Evolutionary conservation across 1,140 invertebrate genomes (phyloP).

Genomic region (Trinorchestia longiramus): DNA sequence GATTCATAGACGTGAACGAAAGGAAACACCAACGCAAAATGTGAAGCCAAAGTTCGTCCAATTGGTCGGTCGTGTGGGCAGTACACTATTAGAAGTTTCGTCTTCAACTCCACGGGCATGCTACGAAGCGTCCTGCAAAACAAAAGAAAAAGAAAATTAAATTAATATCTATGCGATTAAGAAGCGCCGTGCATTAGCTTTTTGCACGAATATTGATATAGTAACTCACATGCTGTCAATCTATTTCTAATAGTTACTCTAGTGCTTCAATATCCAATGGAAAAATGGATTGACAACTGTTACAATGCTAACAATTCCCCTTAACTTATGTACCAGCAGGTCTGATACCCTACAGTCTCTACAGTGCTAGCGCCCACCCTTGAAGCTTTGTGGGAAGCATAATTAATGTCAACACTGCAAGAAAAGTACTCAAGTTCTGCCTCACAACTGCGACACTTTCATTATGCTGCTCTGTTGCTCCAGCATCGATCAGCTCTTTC

Average conservation of each 20-base stretch:
- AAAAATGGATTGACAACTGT: too few relatives aligned
- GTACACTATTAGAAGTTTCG: neutral
- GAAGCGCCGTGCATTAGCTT: neutral
- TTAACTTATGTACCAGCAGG: too few relatives aligned
- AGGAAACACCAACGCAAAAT: neutral
- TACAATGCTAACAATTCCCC: too few relatives aligned
- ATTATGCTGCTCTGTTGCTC: too few relatives aligned
- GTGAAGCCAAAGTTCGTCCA: neutral
- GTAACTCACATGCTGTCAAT: neutral
- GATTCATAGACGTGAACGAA: neutral
- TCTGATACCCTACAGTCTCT: too few relatives aligned
- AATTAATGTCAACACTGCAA: too few relatives aligned
- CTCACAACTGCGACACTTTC: too few relatives aligned
- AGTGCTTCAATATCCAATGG: too few relatives aligned
- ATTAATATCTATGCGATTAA: neutral
- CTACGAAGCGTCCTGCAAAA: neutral
- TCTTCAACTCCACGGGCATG: neutral
- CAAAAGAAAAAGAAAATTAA: neutral
- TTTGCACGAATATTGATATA: neutral
- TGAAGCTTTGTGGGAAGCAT: too few relatives aligned
- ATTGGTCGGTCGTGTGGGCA: neutral
- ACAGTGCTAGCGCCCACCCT: too few relatives aligned
- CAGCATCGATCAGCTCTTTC: too few relatives aligned
- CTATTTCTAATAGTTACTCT: neutral
- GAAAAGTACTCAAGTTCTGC: too few relatives aligned